Conservation (phyloP, 2,797 vertebrate species). For the Chrosomus eos region DNA sequence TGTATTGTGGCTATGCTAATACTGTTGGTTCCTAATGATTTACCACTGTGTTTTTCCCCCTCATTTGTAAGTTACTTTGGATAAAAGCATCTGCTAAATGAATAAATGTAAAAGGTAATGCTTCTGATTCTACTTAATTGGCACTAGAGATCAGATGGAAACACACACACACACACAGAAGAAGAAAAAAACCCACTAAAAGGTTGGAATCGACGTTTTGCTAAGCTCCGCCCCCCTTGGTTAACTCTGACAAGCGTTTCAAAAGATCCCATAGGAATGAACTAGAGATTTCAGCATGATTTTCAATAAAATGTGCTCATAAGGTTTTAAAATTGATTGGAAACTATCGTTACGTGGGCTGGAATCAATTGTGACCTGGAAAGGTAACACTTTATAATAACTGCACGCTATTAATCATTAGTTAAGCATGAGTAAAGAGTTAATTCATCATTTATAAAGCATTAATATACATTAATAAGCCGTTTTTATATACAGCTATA, state of each 20-base stretch:
- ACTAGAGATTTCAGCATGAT: background rate
- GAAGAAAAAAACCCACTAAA: background rate
- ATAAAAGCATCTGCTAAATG: slow-evolving; percentile 13
- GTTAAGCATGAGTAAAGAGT: no score
- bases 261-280: background rate
- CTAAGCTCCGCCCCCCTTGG: background rate
- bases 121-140: slow-evolving; percentile 11
- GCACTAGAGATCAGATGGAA: background rate
- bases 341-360: background rate
- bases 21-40: slow-evolving; percentile 4
- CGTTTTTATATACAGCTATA: no score
- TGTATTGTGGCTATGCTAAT: background rate
- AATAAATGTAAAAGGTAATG: background rate
- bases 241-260: background rate
- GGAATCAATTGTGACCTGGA: background rate
- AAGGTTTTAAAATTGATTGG: background rate
- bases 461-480: no score
- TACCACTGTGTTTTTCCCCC: background rate
- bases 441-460: no score
- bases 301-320: background rate
- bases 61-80: slow-evolving; percentile 18
- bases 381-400: no score
- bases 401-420: no score
- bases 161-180: background rate
- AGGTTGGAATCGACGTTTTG: background rate